phyloP scores from a whole-genome alignment of 2,113 vertebrate genomes.

The Sturnus vulgaris region DNA sequence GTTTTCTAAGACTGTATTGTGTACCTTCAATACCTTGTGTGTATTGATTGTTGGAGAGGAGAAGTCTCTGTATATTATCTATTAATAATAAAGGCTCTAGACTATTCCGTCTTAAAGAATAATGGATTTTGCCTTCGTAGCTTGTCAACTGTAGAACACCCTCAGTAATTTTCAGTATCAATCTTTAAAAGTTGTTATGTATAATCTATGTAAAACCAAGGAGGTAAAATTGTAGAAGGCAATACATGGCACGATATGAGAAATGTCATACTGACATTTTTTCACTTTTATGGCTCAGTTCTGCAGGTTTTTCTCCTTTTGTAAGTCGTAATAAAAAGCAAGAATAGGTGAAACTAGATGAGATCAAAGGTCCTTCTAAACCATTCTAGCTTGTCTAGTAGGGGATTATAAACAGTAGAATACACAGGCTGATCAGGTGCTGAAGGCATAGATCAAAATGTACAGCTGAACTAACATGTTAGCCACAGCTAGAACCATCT shows the following conservation, averaged over 20 bases:
- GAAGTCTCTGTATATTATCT: not conserved
- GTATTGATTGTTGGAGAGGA: not conserved
- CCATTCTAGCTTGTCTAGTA: not conserved
- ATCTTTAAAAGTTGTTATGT: not conserved
- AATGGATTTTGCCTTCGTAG: not conserved
- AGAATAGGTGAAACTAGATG: not conserved
- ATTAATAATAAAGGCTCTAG: not conserved
- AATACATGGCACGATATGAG: not conserved
- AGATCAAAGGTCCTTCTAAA: not conserved
- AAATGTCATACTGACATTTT: not conserved
- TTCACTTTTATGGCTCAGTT: not conserved
- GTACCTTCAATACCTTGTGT: not conserved
- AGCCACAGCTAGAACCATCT: not conserved
- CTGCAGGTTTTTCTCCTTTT: not conserved
- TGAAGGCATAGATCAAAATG: not conserved
- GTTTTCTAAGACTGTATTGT: not conserved
- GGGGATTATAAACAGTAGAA: not conserved
- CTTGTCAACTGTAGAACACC: not conserved
- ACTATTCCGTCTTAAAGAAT: not conserved
- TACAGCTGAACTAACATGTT: not conserved
- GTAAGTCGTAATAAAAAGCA: not conserved
- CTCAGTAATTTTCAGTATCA: not conserved
- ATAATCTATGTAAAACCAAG: not conserved
- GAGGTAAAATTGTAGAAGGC: not conserved
- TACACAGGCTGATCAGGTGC: not conserved